Evolutionary conservation across 1,140 invertebrate genomes (phyloP).

Genomic region (Anoplophora glabripennis): DNA sequence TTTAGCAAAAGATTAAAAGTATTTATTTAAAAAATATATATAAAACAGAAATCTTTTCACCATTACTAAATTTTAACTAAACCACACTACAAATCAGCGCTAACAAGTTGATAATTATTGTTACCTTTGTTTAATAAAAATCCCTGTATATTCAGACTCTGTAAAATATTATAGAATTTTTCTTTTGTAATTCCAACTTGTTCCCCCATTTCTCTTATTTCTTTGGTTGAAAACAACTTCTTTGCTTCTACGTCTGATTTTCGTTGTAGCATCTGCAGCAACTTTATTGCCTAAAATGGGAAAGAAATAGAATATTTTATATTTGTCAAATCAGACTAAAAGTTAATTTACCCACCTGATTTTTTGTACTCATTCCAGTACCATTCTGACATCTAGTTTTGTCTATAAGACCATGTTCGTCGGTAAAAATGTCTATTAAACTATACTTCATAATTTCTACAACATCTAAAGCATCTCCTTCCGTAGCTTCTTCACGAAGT

Average conservation of each 20-base stretch:
- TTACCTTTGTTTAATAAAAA: constrained; percentile 79
- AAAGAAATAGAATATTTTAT: neutral
- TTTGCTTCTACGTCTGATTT: constrained; percentile 62
- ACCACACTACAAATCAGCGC: constrained; percentile 4
- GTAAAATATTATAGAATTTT: constrained; percentile 64
- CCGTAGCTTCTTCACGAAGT: constrained; percentile 74
- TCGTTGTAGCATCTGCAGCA: constrained; percentile 68
- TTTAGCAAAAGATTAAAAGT: no score
- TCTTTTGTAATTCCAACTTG: constrained; percentile 61
- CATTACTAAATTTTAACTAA: neutral
- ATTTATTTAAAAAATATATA: neutral
- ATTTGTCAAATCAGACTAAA: neutral
- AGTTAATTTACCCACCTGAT: constrained; percentile 54
- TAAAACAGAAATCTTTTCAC: neutral
- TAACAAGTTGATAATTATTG: constrained; percentile 69
- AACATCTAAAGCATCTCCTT: constrained; percentile 79
- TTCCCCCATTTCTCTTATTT: constrained; percentile 70
- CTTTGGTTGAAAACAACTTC: constrained; percentile 69
- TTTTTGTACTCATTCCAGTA: constrained; percentile 68
- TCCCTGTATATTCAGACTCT: constrained; percentile 78
- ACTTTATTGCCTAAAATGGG: constrained; percentile 69
- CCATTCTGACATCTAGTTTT: constrained; percentile 69
- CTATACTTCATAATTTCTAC: constrained; percentile 82
- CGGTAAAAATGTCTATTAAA: constrained; percentile 71
- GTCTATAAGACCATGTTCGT: constrained; percentile 67